phyloP scores from a whole-genome alignment of 2,888 invertebrate species.

The Tupiocoris notatus region DNA sequence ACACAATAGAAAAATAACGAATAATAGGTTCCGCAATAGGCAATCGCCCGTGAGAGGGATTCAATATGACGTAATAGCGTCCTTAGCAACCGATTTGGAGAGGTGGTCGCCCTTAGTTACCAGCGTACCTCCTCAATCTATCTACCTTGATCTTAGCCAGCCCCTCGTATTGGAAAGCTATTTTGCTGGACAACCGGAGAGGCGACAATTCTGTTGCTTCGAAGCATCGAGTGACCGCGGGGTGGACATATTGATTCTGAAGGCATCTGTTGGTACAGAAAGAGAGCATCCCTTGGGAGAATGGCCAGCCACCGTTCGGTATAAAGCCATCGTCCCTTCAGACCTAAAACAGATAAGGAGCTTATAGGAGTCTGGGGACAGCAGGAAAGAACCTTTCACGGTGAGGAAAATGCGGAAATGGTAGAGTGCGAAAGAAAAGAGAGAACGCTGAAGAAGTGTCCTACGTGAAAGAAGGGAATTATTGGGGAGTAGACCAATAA shows the following conservation, averaged over 20 bases:
- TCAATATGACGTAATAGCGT: too few relatives aligned
- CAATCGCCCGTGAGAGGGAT: too few relatives aligned
- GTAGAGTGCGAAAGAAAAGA: not conserved
- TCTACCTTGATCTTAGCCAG: too few relatives aligned
- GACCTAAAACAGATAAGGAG: not conserved
- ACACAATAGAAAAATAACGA: too few relatives aligned
- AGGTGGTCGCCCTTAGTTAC: too few relatives aligned
- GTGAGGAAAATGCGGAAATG: constrained; percentile 12
- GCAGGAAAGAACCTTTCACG: not conserved
- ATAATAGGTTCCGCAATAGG: too few relatives aligned
- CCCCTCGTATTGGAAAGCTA: not conserved
- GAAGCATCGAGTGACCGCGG: constrained; percentile 14
- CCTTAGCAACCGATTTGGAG: too few relatives aligned
- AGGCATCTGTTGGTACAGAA: not conserved
- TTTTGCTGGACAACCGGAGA: constrained; percentile 15
- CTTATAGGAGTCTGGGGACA: not conserved
- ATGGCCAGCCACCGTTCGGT: not conserved
- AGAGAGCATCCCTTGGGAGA: not conserved
- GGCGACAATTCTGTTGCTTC: constrained; percentile 11
- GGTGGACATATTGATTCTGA: not conserved
- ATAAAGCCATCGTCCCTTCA: too few relatives aligned
- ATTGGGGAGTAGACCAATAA: constrained; percentile 19
- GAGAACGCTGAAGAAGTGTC: not conserved
- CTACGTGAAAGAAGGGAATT: constrained; percentile 8
- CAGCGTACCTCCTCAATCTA: too few relatives aligned